A percentile compares a stretch with the other conserved stretches of the same genome.
Evolutionary conservation across 2,888 invertebrate species (phyloP).

Genomic region (Chaetoderma sp.): DNA sequence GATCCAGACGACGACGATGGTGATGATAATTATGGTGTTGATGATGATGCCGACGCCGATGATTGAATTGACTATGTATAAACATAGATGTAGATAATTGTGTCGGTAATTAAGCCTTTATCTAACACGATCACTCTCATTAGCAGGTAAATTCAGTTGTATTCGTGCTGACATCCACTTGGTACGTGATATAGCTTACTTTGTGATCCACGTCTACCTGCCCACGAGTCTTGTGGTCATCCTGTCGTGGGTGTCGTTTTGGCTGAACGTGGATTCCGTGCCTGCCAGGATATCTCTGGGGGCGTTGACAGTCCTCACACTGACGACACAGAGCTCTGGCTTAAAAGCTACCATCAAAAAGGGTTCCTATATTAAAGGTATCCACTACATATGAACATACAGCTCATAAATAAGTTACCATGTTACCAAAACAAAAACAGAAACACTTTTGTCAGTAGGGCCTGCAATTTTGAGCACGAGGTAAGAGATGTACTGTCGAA

Average conservation of each 20-base stretch:
- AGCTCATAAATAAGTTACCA: no score
- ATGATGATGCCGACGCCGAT: no score
- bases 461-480: no score
- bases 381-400: no score
- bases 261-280: constrained; percentile 88
- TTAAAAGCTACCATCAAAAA: constrained; percentile 90
- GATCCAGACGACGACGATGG: no score
- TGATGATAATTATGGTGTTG: no score
- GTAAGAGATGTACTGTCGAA: no score
- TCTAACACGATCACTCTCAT: constrained; percentile 22
- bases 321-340: constrained; percentile 90
- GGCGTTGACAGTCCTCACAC: constrained; percentile 80
- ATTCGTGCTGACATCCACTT: constrained; percentile 89
- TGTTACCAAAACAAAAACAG: no score
- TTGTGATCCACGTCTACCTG: constrained; percentile 91
- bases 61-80: no score
- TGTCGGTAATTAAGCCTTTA: no score
- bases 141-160: constrained; percentile 70
- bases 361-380: constrained; percentile 92
- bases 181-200: constrained; percentile 86
- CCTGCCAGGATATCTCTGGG: constrained; percentile 90
- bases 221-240: constrained; percentile 92
- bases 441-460: no score
- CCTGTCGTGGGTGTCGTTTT: constrained; percentile 97
- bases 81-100: no score